Conservation (phyloP, 2,888 invertebrate species). For the Tachina lurida region DNA sequence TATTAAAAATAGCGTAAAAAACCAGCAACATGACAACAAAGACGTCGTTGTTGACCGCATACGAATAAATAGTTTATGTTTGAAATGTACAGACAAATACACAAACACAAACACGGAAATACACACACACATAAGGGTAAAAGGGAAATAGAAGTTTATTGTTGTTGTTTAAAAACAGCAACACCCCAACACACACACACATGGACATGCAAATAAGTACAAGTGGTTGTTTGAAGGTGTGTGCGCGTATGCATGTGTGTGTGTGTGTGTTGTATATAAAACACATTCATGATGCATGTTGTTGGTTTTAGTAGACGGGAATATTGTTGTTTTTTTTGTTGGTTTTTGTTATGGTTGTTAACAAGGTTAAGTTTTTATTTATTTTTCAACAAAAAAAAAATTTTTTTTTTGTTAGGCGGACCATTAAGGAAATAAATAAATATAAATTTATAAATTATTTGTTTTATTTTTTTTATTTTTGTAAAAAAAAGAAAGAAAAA, state of each 20-base stretch:
- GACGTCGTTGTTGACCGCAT: conserved; percentile 69
- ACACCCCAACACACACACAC: conserved; percentile 17
- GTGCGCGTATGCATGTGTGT: conserved; percentile 1
- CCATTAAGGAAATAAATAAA: conserved; percentile 74
- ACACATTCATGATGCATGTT: conserved; percentile 61
- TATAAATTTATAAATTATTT: conserved; percentile 71
- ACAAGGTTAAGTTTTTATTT: conserved; percentile 49
- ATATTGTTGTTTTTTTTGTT: conserved; percentile 72
- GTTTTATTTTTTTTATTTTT: conserved; percentile 5
- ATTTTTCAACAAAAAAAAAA: background rate
- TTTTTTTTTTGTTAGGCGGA: conserved; percentile 40
- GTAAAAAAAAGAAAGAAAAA: conserved; percentile 61
- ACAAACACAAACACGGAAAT: conserved; percentile 33
- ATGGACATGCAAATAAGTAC: conserved; percentile 3
- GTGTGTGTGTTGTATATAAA: conserved; percentile 9
- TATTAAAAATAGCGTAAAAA: conserved; percentile 25
- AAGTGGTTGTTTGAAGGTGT: background rate
- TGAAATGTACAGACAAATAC: no score
- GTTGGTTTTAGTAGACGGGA: conserved; percentile 70
- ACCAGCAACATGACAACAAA: conserved; percentile 19
- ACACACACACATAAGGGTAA: background rate
- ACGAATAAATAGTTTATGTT: conserved; percentile 50
- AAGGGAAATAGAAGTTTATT: background rate
- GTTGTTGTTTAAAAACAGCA: conserved; percentile 33
- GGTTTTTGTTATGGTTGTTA: conserved; percentile 68